Evolutionary conservation across 2,888 invertebrate species (phyloP), one percentile per base, ranked within the genome.

Genomic region (Tenthredo distinguenda): DNA sequence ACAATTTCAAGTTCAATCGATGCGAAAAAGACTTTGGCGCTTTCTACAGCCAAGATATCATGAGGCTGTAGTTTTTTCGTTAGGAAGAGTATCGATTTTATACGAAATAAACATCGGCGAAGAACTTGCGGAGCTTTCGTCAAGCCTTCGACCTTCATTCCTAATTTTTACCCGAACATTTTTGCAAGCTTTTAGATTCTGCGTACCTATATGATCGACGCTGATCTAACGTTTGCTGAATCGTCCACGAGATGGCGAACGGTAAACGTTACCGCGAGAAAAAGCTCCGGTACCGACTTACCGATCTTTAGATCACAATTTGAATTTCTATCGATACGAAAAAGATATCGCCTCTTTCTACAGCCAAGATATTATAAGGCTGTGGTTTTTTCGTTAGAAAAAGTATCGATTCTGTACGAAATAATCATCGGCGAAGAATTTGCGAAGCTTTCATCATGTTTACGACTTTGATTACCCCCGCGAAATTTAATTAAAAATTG

Each of bases 241-340:
- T n/a, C 21, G 21, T 26, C 26, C 12, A 26, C 40, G n/a, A 34
- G 34, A 55, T 79, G n/a, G 34, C n/a, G 26, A 21, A 76, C 10
- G 77, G 58, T 55, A 34, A 50, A 6, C 21, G 58, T 58, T 55
- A 58, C 77, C 58, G n/a, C 55, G 15, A 5, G 34, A 4, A 79
- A 7, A 47, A 31, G 18, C 10, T 34, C 5, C 0, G 77, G 37
- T 79, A 55, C 77, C 58, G 77, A 58, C 77, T 79, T 79, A 79
- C 55, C 58, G 34, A 34, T 55, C 0, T 37, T 18, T 12, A 55
- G 18, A 18, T 18, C 15, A 18, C 4, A 5, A 50, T 50, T 50
- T 15, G 26, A 72, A 31, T 15, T 34, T 77, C 50, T 31, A 55
- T n/a, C 31, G n/a, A 26, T 15, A n/a, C 0, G 34, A 55, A 77